Conservation (phyloP, 1,140 invertebrate species). For the Maconellicoccus hirsutus region DNA sequence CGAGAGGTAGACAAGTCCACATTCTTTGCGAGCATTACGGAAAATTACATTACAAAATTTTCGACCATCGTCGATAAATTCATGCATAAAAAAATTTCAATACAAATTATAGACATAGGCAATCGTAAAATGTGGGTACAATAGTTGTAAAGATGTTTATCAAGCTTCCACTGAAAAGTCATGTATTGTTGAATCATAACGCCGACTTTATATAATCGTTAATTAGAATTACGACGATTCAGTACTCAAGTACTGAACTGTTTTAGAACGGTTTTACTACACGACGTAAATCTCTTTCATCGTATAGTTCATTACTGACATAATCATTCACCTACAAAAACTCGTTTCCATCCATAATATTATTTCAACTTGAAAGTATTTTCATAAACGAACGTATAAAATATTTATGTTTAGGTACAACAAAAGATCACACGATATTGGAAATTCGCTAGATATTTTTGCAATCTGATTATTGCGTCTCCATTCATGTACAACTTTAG, state of each 20-base stretch:
- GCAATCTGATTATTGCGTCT: neutral
- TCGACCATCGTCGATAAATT: too few relatives aligned
- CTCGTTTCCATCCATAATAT: neutral
- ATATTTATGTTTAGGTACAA: neutral
- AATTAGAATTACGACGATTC: slow-evolving; percentile 5
- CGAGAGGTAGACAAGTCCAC: too few relatives aligned
- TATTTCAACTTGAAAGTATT: neutral
- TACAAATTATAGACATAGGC: neutral
- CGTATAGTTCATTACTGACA: neutral
- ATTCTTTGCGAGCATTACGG: too few relatives aligned
- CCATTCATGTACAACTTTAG: neutral
- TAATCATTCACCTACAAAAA: slow-evolving; percentile 4
- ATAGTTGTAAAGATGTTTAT: neutral
- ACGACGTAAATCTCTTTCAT: neutral
- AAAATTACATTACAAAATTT: too few relatives aligned
- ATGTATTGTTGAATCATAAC: neutral
- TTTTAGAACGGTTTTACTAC: neutral
- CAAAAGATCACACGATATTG: slow-evolving; percentile 8
- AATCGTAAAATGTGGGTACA: neutral
- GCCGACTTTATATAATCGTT: slow-evolving; percentile 10
- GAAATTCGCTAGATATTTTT: neutral
- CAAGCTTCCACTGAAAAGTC: neutral
- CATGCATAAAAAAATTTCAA: neutral
- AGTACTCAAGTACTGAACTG: neutral
- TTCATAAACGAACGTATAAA: neutral